Evolutionary conservation across 2,888 invertebrate species (phyloP), one percentile per base, ranked within the genome.

Genomic region (Creontiades dilutus): DNA sequence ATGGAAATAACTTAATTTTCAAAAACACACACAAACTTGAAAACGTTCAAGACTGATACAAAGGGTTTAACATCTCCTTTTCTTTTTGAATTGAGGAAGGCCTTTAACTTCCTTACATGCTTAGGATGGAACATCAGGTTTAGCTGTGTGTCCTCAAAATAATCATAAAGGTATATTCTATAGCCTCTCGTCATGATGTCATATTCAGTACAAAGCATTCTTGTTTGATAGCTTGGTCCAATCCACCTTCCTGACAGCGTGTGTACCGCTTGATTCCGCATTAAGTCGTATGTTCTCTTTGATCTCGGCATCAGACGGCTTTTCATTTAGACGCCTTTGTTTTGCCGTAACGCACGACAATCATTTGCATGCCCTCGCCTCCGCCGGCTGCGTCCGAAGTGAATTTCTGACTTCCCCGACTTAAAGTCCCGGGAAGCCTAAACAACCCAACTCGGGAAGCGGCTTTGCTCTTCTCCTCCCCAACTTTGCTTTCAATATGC

Each of bases 401-500:
- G 61, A 61, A 61, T 61, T 61, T 61, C 68, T 19, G 68, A 68
- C 23, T 61, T 61, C n/a, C n/a, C 16, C 7, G 61, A 7, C 61
- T 61, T 23, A 0, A 68, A 68, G 23, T 68, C 68, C 19, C n/a
- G 68, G 23, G 23, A 27, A 19, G 23, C 11, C 68, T 9, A n/a
- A 61, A 68, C 68, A 68, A 68, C 68, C 23, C 68, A 68, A 68
- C 68, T 68, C 19, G 4, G 23, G 23, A 68, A 68, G 68, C 68
- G 68, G 68, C 68, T 68, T 52, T 19, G 68, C 68, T 68, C 68
- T 37, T 37, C 23, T 68, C 68, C 23, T n/a, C n/a, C 68, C 12
- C 23, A 68, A 68, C 68, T 68, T 68, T 68, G 68, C 68, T 68
- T 68, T 68, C 68, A 68, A 68, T 68, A 68, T 68, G 19, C 68